These are phyloP conservation scores for Drosophila multiciliata DNA, from an alignment of 2,888 invertebrate genomes.

Conservation along the genomic window DNA sequence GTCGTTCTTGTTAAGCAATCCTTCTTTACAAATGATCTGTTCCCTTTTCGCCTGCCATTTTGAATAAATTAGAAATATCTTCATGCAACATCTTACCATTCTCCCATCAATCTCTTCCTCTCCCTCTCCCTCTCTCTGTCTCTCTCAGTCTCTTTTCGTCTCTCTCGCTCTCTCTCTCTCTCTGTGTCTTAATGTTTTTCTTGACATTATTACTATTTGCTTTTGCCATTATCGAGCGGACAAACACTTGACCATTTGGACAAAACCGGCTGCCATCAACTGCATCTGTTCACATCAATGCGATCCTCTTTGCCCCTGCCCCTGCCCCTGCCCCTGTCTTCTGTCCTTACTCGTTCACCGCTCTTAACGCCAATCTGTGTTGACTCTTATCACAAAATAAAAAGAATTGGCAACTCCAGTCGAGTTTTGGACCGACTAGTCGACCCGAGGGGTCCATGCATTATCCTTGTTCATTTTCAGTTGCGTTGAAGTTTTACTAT, in stretches of 20 bases:
- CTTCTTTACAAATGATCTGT: slow-evolving; percentile 1
- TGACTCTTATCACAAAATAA: slow-evolving; percentile 22
- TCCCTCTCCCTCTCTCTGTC: background rate
- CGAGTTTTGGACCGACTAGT: background rate
- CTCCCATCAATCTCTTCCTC: background rate
- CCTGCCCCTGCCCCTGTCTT: background rate
- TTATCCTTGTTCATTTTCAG: background rate
- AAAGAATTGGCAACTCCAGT: background rate
- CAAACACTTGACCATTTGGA: slow-evolving; percentile 18
- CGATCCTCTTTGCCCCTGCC: background rate
- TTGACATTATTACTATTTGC: slow-evolving; percentile 5
- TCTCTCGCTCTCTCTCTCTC: background rate
- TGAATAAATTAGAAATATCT: slow-evolving; percentile 16
- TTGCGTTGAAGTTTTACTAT: background rate
- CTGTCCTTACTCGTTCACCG: background rate
- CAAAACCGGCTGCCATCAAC: slow-evolving; percentile 11
- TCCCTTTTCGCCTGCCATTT: slow-evolving; percentile 6
- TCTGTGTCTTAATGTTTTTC: background rate
- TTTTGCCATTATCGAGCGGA: slow-evolving; percentile 9
- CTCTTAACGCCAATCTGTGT: slow-evolving; percentile 1
- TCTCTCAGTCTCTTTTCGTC: background rate
- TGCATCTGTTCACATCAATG: slow-evolving; percentile 9
- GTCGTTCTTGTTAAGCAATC: background rate
- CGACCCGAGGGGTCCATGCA: background rate
- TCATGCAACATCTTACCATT: background rate